A percentile compares a stretch with the other conserved stretches of the same genome.
Conservation (phyloP, 53 echinoderm and acorn worm genomes). For the Holothuria scabra region DNA sequence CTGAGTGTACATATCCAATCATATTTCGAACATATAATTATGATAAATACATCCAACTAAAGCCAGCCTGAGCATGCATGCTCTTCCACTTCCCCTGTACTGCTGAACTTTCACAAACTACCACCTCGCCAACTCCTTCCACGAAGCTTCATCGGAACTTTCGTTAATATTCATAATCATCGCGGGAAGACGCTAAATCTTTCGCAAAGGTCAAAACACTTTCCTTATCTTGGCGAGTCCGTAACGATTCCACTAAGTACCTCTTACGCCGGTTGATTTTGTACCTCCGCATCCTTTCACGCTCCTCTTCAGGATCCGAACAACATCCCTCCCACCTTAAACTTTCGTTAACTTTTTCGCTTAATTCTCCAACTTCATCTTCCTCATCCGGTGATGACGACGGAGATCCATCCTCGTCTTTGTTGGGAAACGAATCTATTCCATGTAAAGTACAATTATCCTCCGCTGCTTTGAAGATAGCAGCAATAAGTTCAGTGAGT, state of each 20-base stretch:
- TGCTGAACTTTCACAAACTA: too few species aligned
- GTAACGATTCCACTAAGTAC: slow-evolving; percentile 81
- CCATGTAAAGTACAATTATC: neutral
- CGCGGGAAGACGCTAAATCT: slow-evolving; percentile 66
- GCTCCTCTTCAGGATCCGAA: slow-evolving; percentile 82
- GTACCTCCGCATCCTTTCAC: slow-evolving; percentile 78
- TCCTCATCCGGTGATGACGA: slow-evolving; percentile 63
- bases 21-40: too few species aligned
- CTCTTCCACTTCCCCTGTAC: too few species aligned
- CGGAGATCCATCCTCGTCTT: neutral
- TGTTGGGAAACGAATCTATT: too few species aligned
- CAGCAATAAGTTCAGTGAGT: slow-evolving; percentile 21
- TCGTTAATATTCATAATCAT: neutral
- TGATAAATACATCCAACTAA: too few species aligned
- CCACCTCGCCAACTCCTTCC: too few species aligned
- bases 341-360: slow-evolving; percentile 72
- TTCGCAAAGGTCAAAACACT: slow-evolving; percentile 82
- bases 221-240: slow-evolving; percentile 85
- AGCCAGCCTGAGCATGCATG: too few species aligned
- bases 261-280: slow-evolving; percentile 93
- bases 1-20: too few species aligned
- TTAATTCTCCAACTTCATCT: slow-evolving; percentile 53
- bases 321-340: slow-evolving; percentile 85
- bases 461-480: slow-evolving; percentile 38
- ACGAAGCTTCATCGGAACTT: too few species aligned